A percentile compares a stretch with the other conserved stretches of the same genome.
Evolutionary conservation across 64 coral and sea anemone species (phyloP).

Genomic region (Stichodactyla helianthus): DNA sequence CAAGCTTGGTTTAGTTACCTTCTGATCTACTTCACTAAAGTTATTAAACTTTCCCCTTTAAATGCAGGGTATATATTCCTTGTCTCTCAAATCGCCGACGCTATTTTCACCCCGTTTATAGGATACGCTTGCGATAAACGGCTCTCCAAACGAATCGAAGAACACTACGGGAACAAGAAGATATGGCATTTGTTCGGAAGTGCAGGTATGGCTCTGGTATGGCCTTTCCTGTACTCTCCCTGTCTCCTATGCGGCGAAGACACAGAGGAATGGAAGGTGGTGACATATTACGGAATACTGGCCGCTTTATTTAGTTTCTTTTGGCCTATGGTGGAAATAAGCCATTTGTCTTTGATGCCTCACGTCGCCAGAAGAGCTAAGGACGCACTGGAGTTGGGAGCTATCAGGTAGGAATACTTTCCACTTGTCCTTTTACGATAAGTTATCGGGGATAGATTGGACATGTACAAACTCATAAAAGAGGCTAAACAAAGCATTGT

Average conservation of each 20-base stretch:
- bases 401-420: conserved; percentile 61
- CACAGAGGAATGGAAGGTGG: conserved; percentile 39
- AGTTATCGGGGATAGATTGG: not conserved
- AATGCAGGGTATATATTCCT: conserved; percentile 71
- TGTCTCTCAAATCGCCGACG: conserved; percentile 69
- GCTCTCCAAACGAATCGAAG: conserved; percentile 48
- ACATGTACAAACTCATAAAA: not conserved
- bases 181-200: conserved; percentile 83
- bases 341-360: conserved; percentile 84
- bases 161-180: conserved; percentile 82
- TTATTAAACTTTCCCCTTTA: conserved; percentile 46
- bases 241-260: conserved; percentile 57
- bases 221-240: conserved; percentile 80
- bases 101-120: conserved; percentile 76
- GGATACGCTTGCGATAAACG: conserved; percentile 88
- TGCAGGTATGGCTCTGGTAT: conserved; percentile 66
- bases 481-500: not conserved
- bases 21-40: conserved; percentile 84
- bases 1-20: conserved; percentile 94
- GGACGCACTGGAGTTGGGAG: conserved; percentile 72
- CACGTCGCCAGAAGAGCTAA: conserved; percentile 69
- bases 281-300: conserved; percentile 61
- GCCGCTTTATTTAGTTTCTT: conserved; percentile 65
- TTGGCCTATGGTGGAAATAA: conserved; percentile 96
- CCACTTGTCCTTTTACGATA: not conserved